Base-by-base conservation (phyloP, 2,888 invertebrate genomes). In the Galeopsomyia nigrocyanea region DNA sequence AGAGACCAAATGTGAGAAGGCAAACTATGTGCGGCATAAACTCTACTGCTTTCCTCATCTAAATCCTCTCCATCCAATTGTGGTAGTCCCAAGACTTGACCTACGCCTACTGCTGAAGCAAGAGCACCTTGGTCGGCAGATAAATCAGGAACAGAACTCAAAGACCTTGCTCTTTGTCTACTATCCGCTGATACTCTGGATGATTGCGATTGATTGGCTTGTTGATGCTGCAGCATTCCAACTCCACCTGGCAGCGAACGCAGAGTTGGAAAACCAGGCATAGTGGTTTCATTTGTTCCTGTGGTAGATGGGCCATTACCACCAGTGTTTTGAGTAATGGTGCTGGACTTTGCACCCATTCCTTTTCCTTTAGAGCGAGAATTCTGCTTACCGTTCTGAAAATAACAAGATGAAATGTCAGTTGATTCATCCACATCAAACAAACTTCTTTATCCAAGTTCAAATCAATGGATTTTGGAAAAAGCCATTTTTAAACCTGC, bases 1-100 rank as follows among this genome's bases (percentile, higher is more conserved):
- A 95, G 89, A 80, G 95, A 95, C 95, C 95, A 95, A 89, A 96
- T 95, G 88, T 95, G 95, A 80, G 95, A 94, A 84, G 95, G 95
- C 88, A 95, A 89, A 81, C 95, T 95, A 87, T 95, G 95, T 81
- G 95, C 95, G 75, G 95, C 93, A 84, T 94, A 95, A 77, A 95
- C 89, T 74, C 94, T 93, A 70, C 87, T 87, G 50, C 86, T 86
- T 74, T 88, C 88, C 73, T 89, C 85, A 71, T 88, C 88, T 63
- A 90, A 89, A 80, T 93, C 93, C 81, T 93, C 93, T 62, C 92
- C 79, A 60, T 91, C 77, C 89, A 91, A 83, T 90, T 92, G 84
- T 89, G 91, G 88, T 90, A 93, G 62, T 90, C 92, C 87, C 90
- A 93, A 67, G 88, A 90, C 83, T 90, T 92, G 81, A 89, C 92